These are phyloP conservation scores for Coleophora deauratella DNA, from an alignment of 2,888 invertebrate genomes.

Conservation along the genomic window DNA sequence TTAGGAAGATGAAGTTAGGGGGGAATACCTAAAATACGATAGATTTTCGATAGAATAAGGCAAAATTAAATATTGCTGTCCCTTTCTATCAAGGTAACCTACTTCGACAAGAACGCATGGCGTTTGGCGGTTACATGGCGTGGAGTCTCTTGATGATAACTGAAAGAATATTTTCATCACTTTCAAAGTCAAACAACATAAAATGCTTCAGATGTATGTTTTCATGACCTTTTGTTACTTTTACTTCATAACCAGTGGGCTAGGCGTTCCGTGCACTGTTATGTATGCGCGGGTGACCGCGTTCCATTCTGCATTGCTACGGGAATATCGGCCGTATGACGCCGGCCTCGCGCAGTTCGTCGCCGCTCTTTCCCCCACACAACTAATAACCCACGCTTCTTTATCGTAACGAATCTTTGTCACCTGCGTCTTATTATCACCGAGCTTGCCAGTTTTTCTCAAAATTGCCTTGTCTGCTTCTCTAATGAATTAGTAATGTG, in stretches of 20 bases:
- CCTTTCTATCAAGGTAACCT: constrained; percentile 37
- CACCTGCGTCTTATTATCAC: constrained; percentile 59
- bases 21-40: constrained; percentile 22
- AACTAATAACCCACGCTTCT: constrained; percentile 65
- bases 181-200: neutral
- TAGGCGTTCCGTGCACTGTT: constrained; percentile 36
- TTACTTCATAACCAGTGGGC: constrained; percentile 5
- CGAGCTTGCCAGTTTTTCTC: constrained; percentile 32
- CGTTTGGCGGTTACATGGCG: constrained; percentile 15
- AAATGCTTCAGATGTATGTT: constrained; percentile 6
- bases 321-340: constrained; percentile 51
- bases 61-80: constrained; percentile 28
- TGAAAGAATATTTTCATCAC: neutral
- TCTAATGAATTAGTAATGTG: too few species aligned
- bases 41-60: constrained; percentile 16
- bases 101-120: constrained; percentile 30
- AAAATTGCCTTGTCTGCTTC: constrained; percentile 11
- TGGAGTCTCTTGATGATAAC: neutral
- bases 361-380: constrained; percentile 47
- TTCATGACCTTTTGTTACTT: too few species aligned
- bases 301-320: constrained; percentile 52
- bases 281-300: constrained; percentile 56
- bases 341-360: constrained; percentile 40
- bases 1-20: constrained; percentile 22
- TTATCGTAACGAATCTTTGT: constrained; percentile 60